phyloP scores from a whole-genome alignment of 2,113 vertebrate genomes.

The Pteropus alecto region DNA sequence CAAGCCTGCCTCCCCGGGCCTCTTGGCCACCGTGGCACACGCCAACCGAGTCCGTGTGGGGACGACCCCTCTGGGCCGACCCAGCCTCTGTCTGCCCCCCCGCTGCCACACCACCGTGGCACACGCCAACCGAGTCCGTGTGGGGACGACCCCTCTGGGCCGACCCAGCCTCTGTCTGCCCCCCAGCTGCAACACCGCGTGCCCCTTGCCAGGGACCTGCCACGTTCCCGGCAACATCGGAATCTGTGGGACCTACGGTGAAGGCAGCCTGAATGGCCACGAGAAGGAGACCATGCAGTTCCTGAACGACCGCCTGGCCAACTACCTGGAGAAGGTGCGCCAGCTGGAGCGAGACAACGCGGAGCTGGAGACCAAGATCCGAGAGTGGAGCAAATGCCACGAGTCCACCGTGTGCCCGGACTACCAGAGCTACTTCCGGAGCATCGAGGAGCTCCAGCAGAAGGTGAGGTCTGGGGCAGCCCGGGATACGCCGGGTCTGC shows the following conservation, averaged over 20 bases:
- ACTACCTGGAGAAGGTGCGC: conserved; percentile 93
- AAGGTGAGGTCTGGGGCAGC: conserved; percentile 45
- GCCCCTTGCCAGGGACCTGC: background rate
- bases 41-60: background rate
- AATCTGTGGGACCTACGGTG: background rate
- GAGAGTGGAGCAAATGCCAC: conserved; percentile 83
- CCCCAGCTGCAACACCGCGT: background rate
- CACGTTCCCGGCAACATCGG: background rate
- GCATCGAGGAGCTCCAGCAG: conserved; percentile 74
- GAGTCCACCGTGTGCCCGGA: conserved; percentile 50
- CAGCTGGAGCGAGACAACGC: conserved; percentile 89
- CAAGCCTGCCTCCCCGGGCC: background rate
- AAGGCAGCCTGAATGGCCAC: conserved; percentile 57
- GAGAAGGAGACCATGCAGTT: conserved; percentile 97
- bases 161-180: background rate
- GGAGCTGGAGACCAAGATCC: conserved; percentile 90
- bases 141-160: background rate
- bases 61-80: background rate
- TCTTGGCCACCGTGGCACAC: background rate
- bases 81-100: background rate
- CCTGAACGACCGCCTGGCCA: conserved; percentile 94
- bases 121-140: background rate
- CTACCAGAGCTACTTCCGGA: conserved; percentile 72
- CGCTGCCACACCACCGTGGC: background rate
- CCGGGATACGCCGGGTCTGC: background rate